Percentiles rank a stretch among this genome's conserved stretches.
Conservation (phyloP, 2,888 invertebrate genomes). For the Mechanitis mazaeus region DNA sequence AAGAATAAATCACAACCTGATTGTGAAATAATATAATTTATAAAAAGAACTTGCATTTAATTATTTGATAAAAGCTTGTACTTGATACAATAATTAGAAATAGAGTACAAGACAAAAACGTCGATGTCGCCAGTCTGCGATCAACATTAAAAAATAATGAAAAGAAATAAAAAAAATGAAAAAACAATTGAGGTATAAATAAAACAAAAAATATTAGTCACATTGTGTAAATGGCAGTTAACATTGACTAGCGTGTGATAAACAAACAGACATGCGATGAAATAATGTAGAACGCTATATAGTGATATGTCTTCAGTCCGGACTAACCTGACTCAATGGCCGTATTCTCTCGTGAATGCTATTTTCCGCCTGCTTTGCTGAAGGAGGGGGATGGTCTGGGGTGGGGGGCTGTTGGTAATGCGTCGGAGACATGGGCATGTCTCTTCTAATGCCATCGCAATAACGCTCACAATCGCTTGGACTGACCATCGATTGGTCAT, state of each 20-base stretch:
- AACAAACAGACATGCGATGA: background rate
- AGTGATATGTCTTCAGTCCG: constrained; percentile 34
- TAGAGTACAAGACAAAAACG: too few relatives aligned
- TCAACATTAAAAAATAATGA: too few relatives aligned
- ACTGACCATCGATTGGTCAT: constrained; percentile 75
- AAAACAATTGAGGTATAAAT: background rate
- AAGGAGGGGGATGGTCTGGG: constrained; percentile 95
- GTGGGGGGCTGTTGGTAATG: constrained; percentile 95
- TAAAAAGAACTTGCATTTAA: constrained; percentile 7
- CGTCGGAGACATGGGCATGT: constrained; percentile 88
- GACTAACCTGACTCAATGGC: constrained; percentile 91
- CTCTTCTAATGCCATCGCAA: constrained; percentile 59
- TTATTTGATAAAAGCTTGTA: background rate
- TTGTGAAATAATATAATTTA: too few relatives aligned
- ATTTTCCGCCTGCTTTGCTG: constrained; percentile 90
- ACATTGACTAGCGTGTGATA: background rate
- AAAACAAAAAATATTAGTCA: constrained; percentile 1
- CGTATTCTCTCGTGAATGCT: constrained; percentile 93
- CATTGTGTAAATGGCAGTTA: background rate
- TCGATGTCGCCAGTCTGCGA: too few relatives aligned
- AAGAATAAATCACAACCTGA: too few relatives aligned
- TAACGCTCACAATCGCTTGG: constrained; percentile 68
- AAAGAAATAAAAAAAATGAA: too few relatives aligned
- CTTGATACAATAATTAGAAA: background rate
- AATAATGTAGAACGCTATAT: background rate